Conservation (phyloP, 2,113 vertebrate species). For the Sphyrna mokarran region DNA sequence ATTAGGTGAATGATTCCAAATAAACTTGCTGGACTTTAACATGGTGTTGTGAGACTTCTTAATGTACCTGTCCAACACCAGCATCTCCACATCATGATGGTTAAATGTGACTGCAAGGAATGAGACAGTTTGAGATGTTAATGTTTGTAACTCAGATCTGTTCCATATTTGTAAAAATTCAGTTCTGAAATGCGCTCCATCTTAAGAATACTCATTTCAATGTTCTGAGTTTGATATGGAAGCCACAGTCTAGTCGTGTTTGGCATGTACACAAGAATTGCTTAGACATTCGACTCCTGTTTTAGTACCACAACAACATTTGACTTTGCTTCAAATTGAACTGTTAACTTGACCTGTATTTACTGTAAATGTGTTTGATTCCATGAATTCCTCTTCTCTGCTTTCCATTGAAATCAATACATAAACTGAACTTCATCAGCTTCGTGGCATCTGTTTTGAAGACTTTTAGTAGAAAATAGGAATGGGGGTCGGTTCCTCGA, state of each 20-base stretch:
- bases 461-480: not conserved
- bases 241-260: not conserved
- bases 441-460: not conserved
- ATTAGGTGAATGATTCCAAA: too few species aligned
- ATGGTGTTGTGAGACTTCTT: too few species aligned
- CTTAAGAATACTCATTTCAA: not conserved
- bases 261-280: not conserved
- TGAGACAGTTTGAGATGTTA: not conserved
- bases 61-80: too few species aligned
- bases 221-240: not conserved
- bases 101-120: not conserved
- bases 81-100: too few species aligned
- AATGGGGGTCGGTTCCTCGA: too few species aligned
- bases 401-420: not conserved
- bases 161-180: not conserved
- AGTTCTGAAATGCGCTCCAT: not conserved
- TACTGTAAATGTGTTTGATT: slow-evolving; percentile 27
- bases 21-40: too few species aligned
- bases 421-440: not conserved
- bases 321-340: slow-evolving; percentile 17
- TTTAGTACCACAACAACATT: slow-evolving; percentile 20
- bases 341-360: not conserved
- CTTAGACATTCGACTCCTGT: slow-evolving; percentile 12
- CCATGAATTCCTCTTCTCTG: not conserved
- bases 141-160: not conserved